Conservation (phyloP, 2,888 invertebrate species). For the Lasioglossum marginatum region DNA sequence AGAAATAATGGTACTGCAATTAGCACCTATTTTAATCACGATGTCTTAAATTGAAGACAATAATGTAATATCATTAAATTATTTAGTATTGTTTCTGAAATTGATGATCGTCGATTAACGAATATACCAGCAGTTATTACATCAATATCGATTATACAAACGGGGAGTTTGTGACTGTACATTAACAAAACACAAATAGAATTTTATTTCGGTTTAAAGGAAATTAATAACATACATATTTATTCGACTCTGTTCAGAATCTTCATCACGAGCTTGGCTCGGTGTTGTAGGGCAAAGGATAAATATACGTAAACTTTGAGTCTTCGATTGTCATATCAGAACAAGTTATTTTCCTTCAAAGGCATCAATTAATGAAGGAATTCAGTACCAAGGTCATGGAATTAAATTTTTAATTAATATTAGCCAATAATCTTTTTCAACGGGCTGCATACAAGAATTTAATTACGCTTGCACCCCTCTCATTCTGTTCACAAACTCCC, state of each 20-base stretch:
- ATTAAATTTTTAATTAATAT: background rate
- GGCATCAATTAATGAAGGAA: background rate
- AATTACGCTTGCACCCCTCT: constrained; percentile 34
- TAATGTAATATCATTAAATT: background rate
- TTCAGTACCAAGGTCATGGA: background rate
- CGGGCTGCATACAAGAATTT: constrained; percentile 29
- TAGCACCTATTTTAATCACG: too few species aligned
- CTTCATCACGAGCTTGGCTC: too few species aligned
- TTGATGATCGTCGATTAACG: background rate
- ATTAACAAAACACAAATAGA: too few species aligned
- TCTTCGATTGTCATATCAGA: too few species aligned
- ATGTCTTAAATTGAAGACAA: background rate
- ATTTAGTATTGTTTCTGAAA: background rate
- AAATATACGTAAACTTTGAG: too few species aligned
- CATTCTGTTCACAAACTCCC: constrained; percentile 17
- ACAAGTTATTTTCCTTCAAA: too few species aligned
- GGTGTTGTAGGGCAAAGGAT: too few species aligned
- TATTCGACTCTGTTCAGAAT: too few species aligned
- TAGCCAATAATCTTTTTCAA: background rate
- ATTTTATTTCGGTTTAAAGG: too few species aligned
- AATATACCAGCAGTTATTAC: constrained; percentile 35
- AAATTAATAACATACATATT: too few species aligned
- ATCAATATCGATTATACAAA: constrained; percentile 55
- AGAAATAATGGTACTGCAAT: too few species aligned
- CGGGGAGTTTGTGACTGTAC: constrained; percentile 16